Evolutionary conservation across 1,140 invertebrate genomes (phyloP), one percentile per base, ranked within the genome.

Genomic region (Pomacea maculata): DNA sequence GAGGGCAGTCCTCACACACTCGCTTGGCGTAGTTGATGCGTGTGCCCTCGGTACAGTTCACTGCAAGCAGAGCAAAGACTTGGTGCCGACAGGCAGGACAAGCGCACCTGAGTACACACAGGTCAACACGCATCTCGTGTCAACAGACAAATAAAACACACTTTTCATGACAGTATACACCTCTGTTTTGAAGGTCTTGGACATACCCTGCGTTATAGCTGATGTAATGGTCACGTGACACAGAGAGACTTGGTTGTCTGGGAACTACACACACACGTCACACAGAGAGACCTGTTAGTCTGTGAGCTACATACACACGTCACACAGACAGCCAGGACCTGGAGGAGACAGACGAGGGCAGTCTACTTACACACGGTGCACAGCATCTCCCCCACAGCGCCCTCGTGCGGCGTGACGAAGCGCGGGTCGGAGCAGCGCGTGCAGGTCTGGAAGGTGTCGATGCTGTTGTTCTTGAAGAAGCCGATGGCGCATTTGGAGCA

Each of bases 381-480:
- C 71, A 75, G 61, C 17, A 63, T 75, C 34, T 52, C n/a, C 21
- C 57, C 25, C 14, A 55, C 76, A 29, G 81, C 29, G 5, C 75
- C 81, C 14, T 45, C 64, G 34, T 15, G 14, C n/a, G 78, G 54
- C 5, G 81, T 82, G n/a, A 82, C 78, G 57, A 61, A 79, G 52
- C 65, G 64, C 25, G 34, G 21, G 75, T 81, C 75, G 1, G 71
- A 10, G 57, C 81, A 82, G 21, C 25, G 64, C 6, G 79, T 83
- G 78, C 87, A 88, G n/a, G 45, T 61, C 52, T 79, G 72, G 70
- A 83, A 82, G 19, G 74, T 54, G 78, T 79, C 84, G 4, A 82
- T 63, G n/a, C 21, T 76, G 73, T 87, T 87, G 70, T 87, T 84
- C 64, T 87, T 87, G 79, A 78, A 87, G 68, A 82, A 85, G 19